Percentiles rank a stretch among this genome's conserved stretches.
Conservation (phyloP, 1,140 invertebrate genomes). For the Agraylea sexmaculata region DNA sequence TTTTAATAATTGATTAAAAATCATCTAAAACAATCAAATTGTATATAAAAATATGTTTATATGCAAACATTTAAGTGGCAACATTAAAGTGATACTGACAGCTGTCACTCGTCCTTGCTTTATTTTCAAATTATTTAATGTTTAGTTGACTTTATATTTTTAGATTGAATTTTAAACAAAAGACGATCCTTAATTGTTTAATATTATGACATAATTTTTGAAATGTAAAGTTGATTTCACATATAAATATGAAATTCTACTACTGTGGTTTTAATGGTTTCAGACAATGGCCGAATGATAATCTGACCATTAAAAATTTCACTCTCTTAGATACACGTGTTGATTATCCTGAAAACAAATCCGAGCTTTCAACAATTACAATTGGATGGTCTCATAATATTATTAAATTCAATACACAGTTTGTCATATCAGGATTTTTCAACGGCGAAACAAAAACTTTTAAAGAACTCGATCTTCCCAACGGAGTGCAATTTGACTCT, state of each 20-base stretch:
- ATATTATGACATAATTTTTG: too few relatives aligned
- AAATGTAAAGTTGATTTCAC: too few relatives aligned
- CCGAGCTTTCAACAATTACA: slow-evolving; percentile 9
- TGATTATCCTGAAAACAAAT: slow-evolving; percentile 5
- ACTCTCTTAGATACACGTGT: not conserved
- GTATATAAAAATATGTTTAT: too few relatives aligned
- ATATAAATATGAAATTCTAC: slow-evolving; percentile 8
- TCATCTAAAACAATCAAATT: too few relatives aligned
- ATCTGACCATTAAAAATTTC: slow-evolving; percentile 8
- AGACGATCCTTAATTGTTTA: too few relatives aligned
- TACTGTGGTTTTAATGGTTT: slow-evolving; percentile 18
- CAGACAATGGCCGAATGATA: slow-evolving; percentile 13
- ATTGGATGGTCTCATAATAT: slow-evolving; percentile 18
- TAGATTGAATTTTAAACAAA: too few relatives aligned
- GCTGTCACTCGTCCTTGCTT: too few relatives aligned
- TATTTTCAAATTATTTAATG: too few relatives aligned
- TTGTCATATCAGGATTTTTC: slow-evolving; percentile 16
- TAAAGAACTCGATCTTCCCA: slow-evolving; percentile 8
- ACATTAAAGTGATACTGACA: too few relatives aligned
- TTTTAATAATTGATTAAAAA: too few relatives aligned
- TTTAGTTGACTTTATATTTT: too few relatives aligned
- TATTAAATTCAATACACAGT: slow-evolving; percentile 11
- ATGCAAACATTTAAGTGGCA: too few relatives aligned
- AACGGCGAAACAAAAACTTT: slow-evolving; percentile 1
- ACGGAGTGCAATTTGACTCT: slow-evolving; percentile 7